These are phyloP conservation scores for Morbakka virulenta DNA, from an alignment of 30 jellyfish, hydroid and myxozoan genomes.

Conservation along the genomic window DNA sequence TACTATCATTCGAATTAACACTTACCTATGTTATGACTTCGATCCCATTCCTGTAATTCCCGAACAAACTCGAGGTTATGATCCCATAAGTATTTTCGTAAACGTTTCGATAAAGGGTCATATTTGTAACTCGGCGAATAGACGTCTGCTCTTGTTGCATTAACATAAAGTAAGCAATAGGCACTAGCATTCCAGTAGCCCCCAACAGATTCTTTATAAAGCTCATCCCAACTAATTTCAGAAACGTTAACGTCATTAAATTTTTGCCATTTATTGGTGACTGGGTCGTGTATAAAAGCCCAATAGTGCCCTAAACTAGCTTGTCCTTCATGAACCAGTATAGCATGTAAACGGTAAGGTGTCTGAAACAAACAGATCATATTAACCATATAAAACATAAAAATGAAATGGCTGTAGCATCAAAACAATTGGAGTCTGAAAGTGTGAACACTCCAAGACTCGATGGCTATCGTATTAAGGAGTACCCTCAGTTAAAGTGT, in stretches of 20 bases:
- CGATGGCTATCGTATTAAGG: too few relatives aligned
- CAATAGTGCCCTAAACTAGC: slow-evolving; percentile 72
- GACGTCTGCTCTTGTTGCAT: slow-evolving; percentile 33
- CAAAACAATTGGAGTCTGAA: too few relatives aligned
- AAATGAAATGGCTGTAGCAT: neutral
- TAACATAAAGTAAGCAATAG: slow-evolving; percentile 53
- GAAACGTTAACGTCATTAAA: slow-evolving; percentile 60
- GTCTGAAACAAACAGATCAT: neutral
- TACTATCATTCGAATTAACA: neutral
- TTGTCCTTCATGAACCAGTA: slow-evolving; percentile 68
- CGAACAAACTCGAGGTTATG: slow-evolving; percentile 14
- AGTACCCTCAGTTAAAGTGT: too few relatives aligned
- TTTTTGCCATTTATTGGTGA: slow-evolving; percentile 31
- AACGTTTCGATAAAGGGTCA: slow-evolving; percentile 8
- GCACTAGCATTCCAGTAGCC: slow-evolving; percentile 64
- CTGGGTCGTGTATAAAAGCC: slow-evolving; percentile 51
- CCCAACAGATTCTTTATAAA: slow-evolving; percentile 41
- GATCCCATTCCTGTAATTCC: slow-evolving; percentile 4
- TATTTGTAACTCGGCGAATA: slow-evolving; percentile 11
- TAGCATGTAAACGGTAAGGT: slow-evolving; percentile 67
- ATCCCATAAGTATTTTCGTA: neutral
- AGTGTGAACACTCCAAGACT: too few relatives aligned
- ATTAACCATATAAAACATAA: too few relatives aligned
- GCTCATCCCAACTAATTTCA: slow-evolving; percentile 65
- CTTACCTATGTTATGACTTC: slow-evolving; percentile 29